phyloP scores from a whole-genome alignment of 2,797 vertebrate species.

The Tinamus major region DNA sequence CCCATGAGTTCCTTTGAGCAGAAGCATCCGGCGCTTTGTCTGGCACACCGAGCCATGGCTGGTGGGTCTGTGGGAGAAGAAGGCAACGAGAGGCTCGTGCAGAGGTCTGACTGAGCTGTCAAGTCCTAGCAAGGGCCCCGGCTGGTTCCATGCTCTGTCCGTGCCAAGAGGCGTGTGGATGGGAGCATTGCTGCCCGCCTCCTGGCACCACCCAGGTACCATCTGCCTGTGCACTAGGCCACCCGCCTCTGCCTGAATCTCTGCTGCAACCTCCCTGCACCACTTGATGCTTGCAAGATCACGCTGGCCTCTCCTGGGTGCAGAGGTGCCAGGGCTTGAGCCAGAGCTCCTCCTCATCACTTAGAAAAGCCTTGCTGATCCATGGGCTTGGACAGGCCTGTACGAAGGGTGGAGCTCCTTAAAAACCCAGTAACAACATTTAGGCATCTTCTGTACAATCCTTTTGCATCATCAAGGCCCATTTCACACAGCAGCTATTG shows the following conservation, averaged over 20 bases:
- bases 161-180: background rate
- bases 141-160: background rate
- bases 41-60: background rate
- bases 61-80: background rate
- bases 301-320: background rate
- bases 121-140: background rate
- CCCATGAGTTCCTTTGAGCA: rapidly evolving
- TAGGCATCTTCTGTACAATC: background rate
- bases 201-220: background rate
- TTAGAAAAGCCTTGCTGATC: slow-evolving; percentile 25
- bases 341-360: background rate
- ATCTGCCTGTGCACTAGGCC: background rate
- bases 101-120: slow-evolving; percentile 44
- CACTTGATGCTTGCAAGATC: rapidly evolving
- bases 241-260: background rate
- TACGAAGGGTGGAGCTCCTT: background rate
- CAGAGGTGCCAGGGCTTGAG: background rate
- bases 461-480: background rate
- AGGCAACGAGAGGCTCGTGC: slow-evolving; percentile 21
- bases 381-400: background rate
- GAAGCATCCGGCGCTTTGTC: rapidly evolving
- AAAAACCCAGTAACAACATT: background rate
- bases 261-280: background rate
- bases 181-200: background rate
- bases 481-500: background rate